Conservation (phyloP, 2,797 vertebrate species). For the Centropyge bicolor region DNA sequence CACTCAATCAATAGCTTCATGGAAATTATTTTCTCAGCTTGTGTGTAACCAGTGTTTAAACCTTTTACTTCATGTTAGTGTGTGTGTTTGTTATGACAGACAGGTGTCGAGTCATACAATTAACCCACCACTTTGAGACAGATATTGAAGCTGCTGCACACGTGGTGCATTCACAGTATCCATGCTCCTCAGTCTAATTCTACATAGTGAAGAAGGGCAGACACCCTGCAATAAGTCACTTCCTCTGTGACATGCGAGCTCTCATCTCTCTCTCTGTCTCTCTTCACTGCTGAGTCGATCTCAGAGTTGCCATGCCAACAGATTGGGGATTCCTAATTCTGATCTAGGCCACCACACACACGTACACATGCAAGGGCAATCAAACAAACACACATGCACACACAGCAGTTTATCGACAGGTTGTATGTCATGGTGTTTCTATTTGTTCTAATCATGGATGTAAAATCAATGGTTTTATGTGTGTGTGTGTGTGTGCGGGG, state of each 20-base stretch:
- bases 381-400: slow-evolving; percentile 21
- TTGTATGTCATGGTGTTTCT: slow-evolving; percentile 17
- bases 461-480: slow-evolving; percentile 19
- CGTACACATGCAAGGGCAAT: slow-evolving; percentile 8
- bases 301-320: slow-evolving; percentile 78
- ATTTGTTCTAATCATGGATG: not conserved
- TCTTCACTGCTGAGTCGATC: slow-evolving; percentile 50
- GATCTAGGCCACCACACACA: slow-evolving; percentile 57
- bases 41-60: not conserved
- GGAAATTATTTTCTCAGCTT: not conserved
- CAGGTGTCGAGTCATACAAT: slow-evolving; percentile 5
- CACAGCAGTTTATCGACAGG: slow-evolving; percentile 18
- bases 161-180: not conserved
- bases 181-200: not conserved
- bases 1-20: not conserved
- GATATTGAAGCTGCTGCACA: not conserved
- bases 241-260: slow-evolving; percentile 38
- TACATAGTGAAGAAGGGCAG: not conserved
- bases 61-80: not conserved
- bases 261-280: slow-evolving; percentile 33
- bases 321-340: slow-evolving; percentile 71
- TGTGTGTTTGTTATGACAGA: not conserved
- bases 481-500: slow-evolving; percentile 27
- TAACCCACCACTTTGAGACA: not conserved
- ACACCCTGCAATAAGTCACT: slow-evolving; percentile 51